Conservation (phyloP, 2,113 vertebrate species). For the Diphyllodes magnificus region DNA sequence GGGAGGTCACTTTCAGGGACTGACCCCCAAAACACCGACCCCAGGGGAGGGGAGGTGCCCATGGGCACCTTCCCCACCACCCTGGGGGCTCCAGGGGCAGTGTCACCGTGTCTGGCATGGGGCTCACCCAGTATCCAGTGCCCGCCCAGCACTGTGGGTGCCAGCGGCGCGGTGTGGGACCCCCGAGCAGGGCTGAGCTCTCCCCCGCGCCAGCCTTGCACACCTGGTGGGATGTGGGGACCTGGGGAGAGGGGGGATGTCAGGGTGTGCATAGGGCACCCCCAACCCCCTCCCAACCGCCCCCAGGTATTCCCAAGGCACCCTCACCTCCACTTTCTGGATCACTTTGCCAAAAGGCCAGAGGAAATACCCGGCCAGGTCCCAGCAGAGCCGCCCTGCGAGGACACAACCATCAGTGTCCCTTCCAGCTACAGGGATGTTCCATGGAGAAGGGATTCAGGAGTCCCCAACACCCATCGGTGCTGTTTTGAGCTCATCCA, state of each 20-base stretch:
- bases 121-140: constrained; percentile 71
- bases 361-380: constrained; percentile 75
- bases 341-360: constrained; percentile 85
- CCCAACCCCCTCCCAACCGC: fast-evolving
- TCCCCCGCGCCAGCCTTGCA: constrained; percentile 41
- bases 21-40: background rate
- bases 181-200: constrained; percentile 44
- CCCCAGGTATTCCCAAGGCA: fast-evolving
- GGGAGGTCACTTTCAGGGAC: fast-evolving
- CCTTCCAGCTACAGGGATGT: background rate
- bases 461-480: fast-evolving
- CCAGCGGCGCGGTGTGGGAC: background rate
- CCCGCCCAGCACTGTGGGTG: background rate
- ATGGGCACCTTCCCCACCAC: fast-evolving
- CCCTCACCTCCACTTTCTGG: constrained; percentile 54
- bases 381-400: constrained; percentile 73
- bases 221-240: background rate
- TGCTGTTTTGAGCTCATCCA: background rate
- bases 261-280: fast-evolving
- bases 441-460: fast-evolving
- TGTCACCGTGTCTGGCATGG: fast-evolving
- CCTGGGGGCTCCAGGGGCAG: fast-evolving
- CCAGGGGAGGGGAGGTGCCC: background rate
- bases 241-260: background rate
- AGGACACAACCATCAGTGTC: fast-evolving